Base-by-base conservation (phyloP, 2,797 vertebrate species). In the Dendrocincla tyrannina region DNA sequence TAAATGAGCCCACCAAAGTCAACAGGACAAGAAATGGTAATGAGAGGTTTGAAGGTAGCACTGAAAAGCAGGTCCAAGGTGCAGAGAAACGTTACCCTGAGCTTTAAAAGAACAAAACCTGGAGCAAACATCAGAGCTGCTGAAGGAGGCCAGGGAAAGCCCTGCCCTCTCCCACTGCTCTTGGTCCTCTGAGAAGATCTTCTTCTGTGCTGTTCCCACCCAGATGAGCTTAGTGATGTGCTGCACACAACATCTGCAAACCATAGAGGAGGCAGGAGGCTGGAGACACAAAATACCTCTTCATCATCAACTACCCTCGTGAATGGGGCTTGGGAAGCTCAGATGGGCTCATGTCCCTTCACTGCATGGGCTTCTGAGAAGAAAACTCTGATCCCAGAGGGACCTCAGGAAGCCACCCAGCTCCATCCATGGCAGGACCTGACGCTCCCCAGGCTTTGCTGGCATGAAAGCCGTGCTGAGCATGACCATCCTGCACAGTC, bases 331-430 rank as follows among this genome's bases (percentile, higher is more conserved):
- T 59, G 76, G 8, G 35, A 27, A 50, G 42, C 79, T 77, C 86
- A 74, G 0, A 19, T 0, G 1, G 30, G 20, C 24, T 77, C 53
- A 2, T 0, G 16, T 3, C 32, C n/a, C 76, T 70, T 37, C 53
- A 42, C 53, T 59, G 44, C 35, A 27, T 0, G 4, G 32, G 20
- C 53, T 74, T 50, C 49, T 44, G 55, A 35, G 64, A 49, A 32
- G 60, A 52, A 73, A 52, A 46, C 27, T 70, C 20, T 2, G 1
- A 6, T 11, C 50, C 37, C 75, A 53, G 52, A 41, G 37, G 27
- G 74, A 52, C 9, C 16, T 64, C n/a, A 59, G 49, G 75, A 47
- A 47, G 47, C 25, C 74, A 25, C 39, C 18, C 50, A 39, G 66
- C 66, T 74, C 56, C 92, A 53, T 11, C 62, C 56, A 42, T 1